Conservation (phyloP, 2,113 vertebrate species). For the Mesitornis unicolor region DNA sequence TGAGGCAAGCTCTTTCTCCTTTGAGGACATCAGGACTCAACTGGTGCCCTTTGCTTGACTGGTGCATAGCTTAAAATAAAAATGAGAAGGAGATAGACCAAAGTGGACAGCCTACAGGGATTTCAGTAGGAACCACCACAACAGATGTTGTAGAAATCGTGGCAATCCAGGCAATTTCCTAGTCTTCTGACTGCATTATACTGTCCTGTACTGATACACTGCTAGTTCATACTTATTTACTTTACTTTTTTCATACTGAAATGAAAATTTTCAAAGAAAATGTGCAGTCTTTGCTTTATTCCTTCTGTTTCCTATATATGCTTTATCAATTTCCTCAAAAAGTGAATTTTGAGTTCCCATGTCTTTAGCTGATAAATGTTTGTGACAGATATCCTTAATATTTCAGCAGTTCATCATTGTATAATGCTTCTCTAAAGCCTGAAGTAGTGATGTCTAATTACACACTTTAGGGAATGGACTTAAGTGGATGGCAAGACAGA, state of each 20-base stretch:
- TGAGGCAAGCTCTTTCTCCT: background rate
- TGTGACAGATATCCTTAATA: background rate
- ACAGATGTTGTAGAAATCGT: no score
- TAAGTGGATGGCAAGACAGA: background rate
- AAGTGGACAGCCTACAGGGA: background rate
- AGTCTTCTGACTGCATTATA: background rate
- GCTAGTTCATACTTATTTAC: background rate
- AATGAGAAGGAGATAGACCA: background rate
- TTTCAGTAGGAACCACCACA: background rate
- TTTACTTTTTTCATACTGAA: background rate
- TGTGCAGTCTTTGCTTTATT: background rate
- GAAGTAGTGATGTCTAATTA: background rate
- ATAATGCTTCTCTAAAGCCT: background rate
- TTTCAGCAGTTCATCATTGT: background rate
- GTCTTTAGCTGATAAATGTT: background rate
- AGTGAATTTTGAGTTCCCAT: background rate
- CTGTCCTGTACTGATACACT: background rate
- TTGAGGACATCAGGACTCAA: background rate
- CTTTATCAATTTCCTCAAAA: background rate
- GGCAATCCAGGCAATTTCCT: background rate
- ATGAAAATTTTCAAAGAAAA: background rate
- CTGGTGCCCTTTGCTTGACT: background rate
- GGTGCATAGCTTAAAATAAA: background rate
- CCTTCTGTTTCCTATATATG: background rate
- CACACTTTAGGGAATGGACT: background rate